Base-by-base conservation (phyloP, 2,797 vertebrate species). In the Argyrosomus regius region DNA sequence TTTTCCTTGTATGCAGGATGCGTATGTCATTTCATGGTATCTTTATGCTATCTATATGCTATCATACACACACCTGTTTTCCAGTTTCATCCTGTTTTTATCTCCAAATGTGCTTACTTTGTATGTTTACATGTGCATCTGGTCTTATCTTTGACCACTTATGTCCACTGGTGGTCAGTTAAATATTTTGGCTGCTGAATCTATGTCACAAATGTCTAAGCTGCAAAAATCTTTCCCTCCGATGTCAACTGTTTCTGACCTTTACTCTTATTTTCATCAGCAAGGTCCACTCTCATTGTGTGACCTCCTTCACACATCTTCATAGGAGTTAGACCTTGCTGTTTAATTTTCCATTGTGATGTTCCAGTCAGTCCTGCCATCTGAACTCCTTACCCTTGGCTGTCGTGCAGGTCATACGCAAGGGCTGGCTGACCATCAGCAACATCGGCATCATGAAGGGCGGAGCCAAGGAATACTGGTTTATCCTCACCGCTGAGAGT, bases 371-470 rank as follows among this genome's bases (percentile, higher is more conserved):
- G 16, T 75, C 39, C 49, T 66, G 39, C 28, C 53, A 16, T 68
- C 77, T 89, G 53, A 87, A n/a, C 54, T 61, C 13, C 49, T 75
- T 59, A 69, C 72, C 48, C 57, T 52, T 82, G 62, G 17, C 64
- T 86, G 83, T 85, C 89, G 75, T 87, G 64, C 90, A 99, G 98
- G 96, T 99, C 65, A 96, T 99, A 87, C 94, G 96, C 48, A 98
- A 97, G 81, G 97, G 97, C 75, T 99, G 97, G 97, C 91, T 99
- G 84, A 98, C 97, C 81, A 97, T 99, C 94, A 97, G 92, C 93
- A 98, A 98, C 87, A 96, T 98, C 11, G 94, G 97, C 87, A 95
- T 98, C 90, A 98, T 98, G 93, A 98, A 97, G 90, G 97, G 97
- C 57, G 97, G 98, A 52, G 94, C 96, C 57, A 98, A 95, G 89